Evolutionary conservation across 2,113 vertebrate genomes (phyloP), one percentile per base, ranked within the genome.

Genomic region (Syrmaticus mikado): DNA sequence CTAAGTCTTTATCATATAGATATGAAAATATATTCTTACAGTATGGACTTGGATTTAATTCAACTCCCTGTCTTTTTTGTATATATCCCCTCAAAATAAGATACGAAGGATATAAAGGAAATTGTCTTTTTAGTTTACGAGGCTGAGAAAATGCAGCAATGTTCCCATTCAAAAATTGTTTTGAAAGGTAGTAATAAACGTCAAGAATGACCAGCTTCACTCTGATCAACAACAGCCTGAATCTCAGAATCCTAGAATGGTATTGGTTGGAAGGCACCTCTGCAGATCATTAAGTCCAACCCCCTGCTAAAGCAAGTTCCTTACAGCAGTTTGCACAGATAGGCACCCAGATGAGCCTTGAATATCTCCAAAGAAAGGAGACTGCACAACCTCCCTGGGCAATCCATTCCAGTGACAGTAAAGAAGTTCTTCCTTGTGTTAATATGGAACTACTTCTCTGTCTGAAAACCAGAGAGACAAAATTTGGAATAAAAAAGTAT

Each of bases 21-120:
- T 80, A 91, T 67, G 52, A 93, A 94, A 94, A 78, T 92, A 85
- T 24, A 67, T 95, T 91, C 64, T 87, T 70, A 91, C 65, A 81
- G 43, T 77, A 60, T 60, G 61, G 55, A 70, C 60, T 82, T 90
- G 81, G 70, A 95, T 60, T 79, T 50, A 40, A 45, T 86, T 85
- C 48, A 80, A 87, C 73, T 73, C 93, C 27, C 32, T 82, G 5
- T 66, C 83, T 87, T 76, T 87, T 76, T 82, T 67, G 38, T 48
- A 48, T 38, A 28, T 77, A 28, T 45, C 55, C 20, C 82, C 53
- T 67, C 38, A 80, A 77, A 77, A 91, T 38, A 13, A 50, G 24
- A 70, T 50, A 62, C 11, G 82, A 79, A 90, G 20, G 24, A 58
- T 58, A 18, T 24, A 75, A 74, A 45, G 30, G 32, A 58, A 57